Evolutionary conservation across 2,113 vertebrate species (phyloP), one percentile per base, ranked within the genome.

Genomic region (Hiodon tergisus): DNA sequence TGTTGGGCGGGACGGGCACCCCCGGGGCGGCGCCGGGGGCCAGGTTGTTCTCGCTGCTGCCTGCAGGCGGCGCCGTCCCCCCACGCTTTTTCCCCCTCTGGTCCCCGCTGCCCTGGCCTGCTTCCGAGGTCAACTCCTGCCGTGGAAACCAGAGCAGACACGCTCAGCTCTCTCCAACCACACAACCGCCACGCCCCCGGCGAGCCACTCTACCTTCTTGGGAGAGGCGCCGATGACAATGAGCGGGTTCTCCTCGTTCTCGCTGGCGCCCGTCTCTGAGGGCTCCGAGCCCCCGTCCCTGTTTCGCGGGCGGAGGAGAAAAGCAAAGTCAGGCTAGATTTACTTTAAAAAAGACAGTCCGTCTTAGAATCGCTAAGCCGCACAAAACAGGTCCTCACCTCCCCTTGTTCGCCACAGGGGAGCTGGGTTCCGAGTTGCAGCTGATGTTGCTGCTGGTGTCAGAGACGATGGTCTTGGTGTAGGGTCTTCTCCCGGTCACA

Each of bases 191-290:
- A 9, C 8, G 3, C 57, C n/a, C 6, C 54, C 1, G 4, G 69
- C 46, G 3, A 14, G 55, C 87, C 87, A 83, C 88, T 93, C 88
- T 31, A 89, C 93, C 87, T 89, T 97, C 81, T 94, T 96, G 77
- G 83, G 91, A 55, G 91, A 85, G 2, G 95, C 92, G 85, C 96
- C 92, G 81, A 94, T 94, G 61, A 97, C 92, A 81, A 94, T 94
- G 59, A 94, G 92, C 0, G 96, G 96, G 79, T 98, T 96, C 89
- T 98, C 97, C 48, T 98, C 95, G 78, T 98, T 99, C 88, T 98
- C 97, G 81, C 94, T 93, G 55, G 94, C 92, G 71, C 88, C 93
- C 0, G 91, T 94, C 87, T 96, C 95, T 63, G 93, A 86, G 60
- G 92, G 86, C 79, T 96, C 94, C 1, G 93, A 92, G 80, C 87